phyloP scores from a whole-genome alignment of 2,113 vertebrate genomes.

The Ammodramus savannarum region DNA sequence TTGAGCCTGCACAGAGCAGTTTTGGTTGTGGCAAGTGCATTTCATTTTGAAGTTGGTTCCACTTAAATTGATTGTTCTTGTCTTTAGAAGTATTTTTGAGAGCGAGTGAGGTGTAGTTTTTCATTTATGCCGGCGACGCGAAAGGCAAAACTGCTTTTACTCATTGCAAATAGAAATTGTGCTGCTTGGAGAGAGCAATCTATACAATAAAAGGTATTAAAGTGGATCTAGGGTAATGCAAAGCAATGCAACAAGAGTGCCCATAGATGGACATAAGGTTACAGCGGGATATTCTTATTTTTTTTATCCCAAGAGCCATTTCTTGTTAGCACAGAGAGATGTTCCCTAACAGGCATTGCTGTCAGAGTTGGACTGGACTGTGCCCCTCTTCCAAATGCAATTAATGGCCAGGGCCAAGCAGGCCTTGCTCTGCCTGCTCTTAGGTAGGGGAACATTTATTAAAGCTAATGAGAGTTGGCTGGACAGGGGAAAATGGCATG shows the following conservation, averaged over 20 bases:
- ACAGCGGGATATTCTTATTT: not conserved
- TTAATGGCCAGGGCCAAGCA: not conserved
- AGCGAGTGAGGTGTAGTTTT: not conserved
- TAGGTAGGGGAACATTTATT: not conserved
- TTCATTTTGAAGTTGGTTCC: constrained; percentile 65
- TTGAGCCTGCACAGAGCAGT: constrained; percentile 18
- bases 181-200: not conserved
- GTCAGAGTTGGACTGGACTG: rapidly evolving
- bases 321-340: not conserved
- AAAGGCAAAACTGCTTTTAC: not conserved
- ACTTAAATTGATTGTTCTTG: constrained; percentile 71
- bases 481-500: not conserved
- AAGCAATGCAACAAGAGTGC: not conserved
- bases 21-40: constrained; percentile 46
- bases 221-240: not conserved
- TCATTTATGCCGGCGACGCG: rapidly evolving
- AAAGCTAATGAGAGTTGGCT: not conserved
- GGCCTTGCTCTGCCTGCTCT: not conserved
- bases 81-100: constrained; percentile 49
- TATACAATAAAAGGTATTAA: not conserved
- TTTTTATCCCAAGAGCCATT: not conserved
- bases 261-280: rapidly evolving
- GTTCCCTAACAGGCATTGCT: not conserved
- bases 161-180: not conserved
- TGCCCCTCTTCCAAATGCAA: not conserved